Conservation (phyloP, 2,888 invertebrate species). For the Opisthograptis luteolata region DNA sequence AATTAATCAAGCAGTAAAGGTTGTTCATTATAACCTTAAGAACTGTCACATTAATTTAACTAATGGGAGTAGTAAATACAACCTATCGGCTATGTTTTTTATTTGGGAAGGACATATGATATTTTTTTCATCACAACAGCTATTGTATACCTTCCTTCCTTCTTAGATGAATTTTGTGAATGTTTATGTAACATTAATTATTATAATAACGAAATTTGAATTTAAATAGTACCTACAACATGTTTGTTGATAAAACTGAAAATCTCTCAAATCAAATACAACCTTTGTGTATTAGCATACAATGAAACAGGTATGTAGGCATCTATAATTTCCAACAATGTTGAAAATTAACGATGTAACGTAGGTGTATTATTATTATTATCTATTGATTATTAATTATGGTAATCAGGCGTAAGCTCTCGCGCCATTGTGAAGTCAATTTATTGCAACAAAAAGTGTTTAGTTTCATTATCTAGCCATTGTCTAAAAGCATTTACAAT, state of each 20-base stretch:
- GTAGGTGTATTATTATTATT: slow-evolving; percentile 32
- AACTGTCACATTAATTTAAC: too few species aligned
- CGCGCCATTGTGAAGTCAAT: slow-evolving; percentile 47
- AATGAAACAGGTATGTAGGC: neutral
- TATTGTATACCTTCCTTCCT: too few species aligned
- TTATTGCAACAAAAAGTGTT: slow-evolving; percentile 53
- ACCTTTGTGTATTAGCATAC: neutral
- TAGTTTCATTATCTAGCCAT: slow-evolving; percentile 66
- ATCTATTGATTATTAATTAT: slow-evolving; percentile 34
- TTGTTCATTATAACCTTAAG: slow-evolving; percentile 1
- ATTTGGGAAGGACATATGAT: too few species aligned
- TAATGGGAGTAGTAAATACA: too few species aligned
- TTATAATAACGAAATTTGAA: neutral
- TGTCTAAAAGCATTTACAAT: slow-evolving; percentile 64
- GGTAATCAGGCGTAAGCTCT: slow-evolving; percentile 39
- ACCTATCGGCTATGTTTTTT: too few species aligned
- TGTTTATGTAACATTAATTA: too few species aligned
- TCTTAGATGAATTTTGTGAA: too few species aligned
- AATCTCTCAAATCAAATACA: neutral
- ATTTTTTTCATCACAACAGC: too few species aligned
- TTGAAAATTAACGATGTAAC: slow-evolving; percentile 17
- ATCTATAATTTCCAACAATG: slow-evolving; percentile 14
- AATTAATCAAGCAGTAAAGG: slow-evolving; percentile 14
- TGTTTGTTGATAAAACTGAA: neutral
- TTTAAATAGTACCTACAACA: neutral